phyloP scores from a whole-genome alignment of 2,797 vertebrate species.

The Falco novaeseelandiae region DNA sequence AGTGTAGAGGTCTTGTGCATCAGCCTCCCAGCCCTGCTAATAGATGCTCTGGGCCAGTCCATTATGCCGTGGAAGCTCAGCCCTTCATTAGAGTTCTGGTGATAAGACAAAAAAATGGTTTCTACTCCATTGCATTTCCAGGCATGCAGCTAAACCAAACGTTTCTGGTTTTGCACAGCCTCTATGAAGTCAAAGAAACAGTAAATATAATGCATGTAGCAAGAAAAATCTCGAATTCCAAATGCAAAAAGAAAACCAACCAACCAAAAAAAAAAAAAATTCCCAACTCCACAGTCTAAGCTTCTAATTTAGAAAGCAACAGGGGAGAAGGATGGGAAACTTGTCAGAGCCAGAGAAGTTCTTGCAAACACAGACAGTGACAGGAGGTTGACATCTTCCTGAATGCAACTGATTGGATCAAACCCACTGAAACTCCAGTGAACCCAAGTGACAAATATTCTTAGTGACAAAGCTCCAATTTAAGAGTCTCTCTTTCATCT shows the following conservation, averaged over 20 bases:
- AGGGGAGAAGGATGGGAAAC: background rate
- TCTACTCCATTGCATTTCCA: conserved; percentile 22
- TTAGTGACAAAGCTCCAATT: conserved; percentile 43
- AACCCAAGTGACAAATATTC: conserved; percentile 31
- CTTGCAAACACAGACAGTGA: background rate
- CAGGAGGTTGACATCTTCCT: conserved; percentile 18
- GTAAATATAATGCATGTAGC: background rate
- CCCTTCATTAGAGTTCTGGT: conserved; percentile 14
- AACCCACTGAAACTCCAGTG: conserved; percentile 20
- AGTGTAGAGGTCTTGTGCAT: background rate
- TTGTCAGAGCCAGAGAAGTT: background rate
- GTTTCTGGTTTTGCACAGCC: background rate
- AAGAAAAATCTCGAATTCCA: conserved; percentile 1
- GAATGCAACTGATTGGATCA: conserved; percentile 24
- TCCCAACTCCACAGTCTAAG: background rate
- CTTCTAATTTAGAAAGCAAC: conserved; percentile 21
- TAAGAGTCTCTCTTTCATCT: conserved; percentile 26
- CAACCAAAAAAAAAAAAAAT: background rate
- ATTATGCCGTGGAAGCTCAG: background rate
- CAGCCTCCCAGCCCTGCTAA: background rate
- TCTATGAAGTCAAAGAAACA: background rate
- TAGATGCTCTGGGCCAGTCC: background rate
- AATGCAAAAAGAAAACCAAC: background rate
- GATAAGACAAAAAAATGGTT: background rate
- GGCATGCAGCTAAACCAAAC: conserved; percentile 8